phyloP scores from a whole-genome alignment of 2,888 invertebrate species.

The Pyrrhia umbra region DNA sequence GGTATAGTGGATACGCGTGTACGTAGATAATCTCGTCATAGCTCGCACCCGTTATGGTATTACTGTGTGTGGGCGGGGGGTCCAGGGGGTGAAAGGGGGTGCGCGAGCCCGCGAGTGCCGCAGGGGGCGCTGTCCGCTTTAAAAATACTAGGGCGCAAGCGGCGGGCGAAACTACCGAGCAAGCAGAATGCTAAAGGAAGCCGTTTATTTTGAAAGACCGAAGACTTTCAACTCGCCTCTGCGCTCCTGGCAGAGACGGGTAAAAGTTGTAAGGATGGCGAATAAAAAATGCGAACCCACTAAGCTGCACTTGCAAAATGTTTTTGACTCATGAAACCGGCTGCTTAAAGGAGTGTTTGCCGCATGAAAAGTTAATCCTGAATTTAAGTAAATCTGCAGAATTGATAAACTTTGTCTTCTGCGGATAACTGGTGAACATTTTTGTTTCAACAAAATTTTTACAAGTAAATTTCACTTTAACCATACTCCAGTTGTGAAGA shows the following conservation, averaged over 20 bases:
- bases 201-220: conserved; percentile 87
- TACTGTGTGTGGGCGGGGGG: conserved; percentile 83
- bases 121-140: conserved; percentile 87
- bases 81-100: conserved; percentile 64
- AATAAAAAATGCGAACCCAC: conserved; percentile 69
- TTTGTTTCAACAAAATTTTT: conserved; percentile 36
- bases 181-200: conserved; percentile 83
- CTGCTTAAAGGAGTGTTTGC: conserved; percentile 61
- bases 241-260: conserved; percentile 74
- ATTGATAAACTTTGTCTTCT: conserved; percentile 60
- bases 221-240: conserved; percentile 75
- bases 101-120: conserved; percentile 79
- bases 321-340: conserved; percentile 71
- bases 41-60: conserved; percentile 90
- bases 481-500: conserved; percentile 3
- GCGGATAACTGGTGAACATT: conserved; percentile 14
- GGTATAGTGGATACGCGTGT: conserved; percentile 83
- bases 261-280: conserved; percentile 77
- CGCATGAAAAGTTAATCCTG: conserved; percentile 51
- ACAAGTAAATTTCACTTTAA: conserved; percentile 38
- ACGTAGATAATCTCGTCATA: conserved; percentile 90
- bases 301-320: conserved; percentile 72
- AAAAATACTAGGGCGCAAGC: conserved; percentile 87
- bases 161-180: conserved; percentile 78
- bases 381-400: conserved; percentile 47